Percentiles rank a stretch among this genome's conserved stretches.
These are phyloP conservation scores for Entosphenus tridentatus DNA, from an alignment of 2,113 vertebrate species.

Conservation along the genomic window DNA sequence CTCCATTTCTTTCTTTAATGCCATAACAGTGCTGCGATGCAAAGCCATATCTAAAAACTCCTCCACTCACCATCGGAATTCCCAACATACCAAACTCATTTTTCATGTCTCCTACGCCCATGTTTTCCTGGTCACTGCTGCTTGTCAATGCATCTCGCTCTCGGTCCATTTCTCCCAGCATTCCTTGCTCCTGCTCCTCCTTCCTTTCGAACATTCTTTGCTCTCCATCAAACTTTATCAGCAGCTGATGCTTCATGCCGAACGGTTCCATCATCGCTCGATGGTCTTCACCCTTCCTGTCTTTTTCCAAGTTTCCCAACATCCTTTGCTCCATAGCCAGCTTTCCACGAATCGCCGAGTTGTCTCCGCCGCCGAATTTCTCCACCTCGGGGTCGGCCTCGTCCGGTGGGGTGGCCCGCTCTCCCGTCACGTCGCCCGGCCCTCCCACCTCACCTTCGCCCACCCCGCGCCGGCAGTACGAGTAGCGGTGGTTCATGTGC, in stretches of 20 bases:
- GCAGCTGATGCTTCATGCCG: slow-evolving; percentile 23
- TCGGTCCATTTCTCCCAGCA: slow-evolving; percentile 16
- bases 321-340: slow-evolving; percentile 9
- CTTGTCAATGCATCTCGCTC: slow-evolving; percentile 15
- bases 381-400: slow-evolving; percentile 14
- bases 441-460: slow-evolving; percentile 31
- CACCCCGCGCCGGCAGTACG: slow-evolving; percentile 90
- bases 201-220: slow-evolving; percentile 13
- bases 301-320: no score
- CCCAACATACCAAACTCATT: no score
- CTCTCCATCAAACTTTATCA: slow-evolving; percentile 15
- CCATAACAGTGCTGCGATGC: no score
- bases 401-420: slow-evolving; percentile 16
- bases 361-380: slow-evolving; percentile 8
- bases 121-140: slow-evolving; percentile 8
- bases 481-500: slow-evolving; percentile 99
- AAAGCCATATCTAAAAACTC: no score
- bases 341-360: slow-evolving; percentile 3
- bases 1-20: no score
- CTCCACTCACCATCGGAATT: no score
- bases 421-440: slow-evolving; percentile 19
- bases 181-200: slow-evolving; percentile 15
- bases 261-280: slow-evolving; percentile 12
- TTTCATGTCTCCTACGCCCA: no score
- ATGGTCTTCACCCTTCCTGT: no score